Evolutionary conservation across 2,888 invertebrate species (phyloP), one percentile per base, ranked within the genome.

Genomic region (Aleiodes leptofemur): DNA sequence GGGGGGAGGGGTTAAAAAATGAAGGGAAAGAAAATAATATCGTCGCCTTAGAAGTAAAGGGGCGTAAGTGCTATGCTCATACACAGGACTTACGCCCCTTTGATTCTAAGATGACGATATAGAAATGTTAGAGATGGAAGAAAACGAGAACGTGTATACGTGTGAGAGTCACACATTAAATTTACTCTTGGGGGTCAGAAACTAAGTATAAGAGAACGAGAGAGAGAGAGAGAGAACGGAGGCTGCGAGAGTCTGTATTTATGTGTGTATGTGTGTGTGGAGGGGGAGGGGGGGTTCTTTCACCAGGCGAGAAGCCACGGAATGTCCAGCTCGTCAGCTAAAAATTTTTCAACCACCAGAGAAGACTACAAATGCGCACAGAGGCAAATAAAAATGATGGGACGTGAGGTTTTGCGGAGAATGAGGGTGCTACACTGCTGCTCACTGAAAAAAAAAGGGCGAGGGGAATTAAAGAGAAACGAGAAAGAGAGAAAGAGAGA

Each of bases 251-350:
- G 1, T 29, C 1, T 31, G 48, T 23, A 23, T 23, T 23, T 23
- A 23, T 23, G 2, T 23, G 23, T 23, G 71, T 70, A 31, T 0
- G 43, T 34, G 13, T 53, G 53, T 53, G 34, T 55, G 13, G 23
- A 23, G 23, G 23, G 23, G 23, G 23, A 2, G 23, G 2, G 23
- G 23, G 23, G 55, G 23, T 16, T 55, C 38, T 70, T 61, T 34
- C 64, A 16, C 64, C 48, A 53, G 56, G 70, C 70, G 71, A 75
- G 68, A 75, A 75, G 68, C 75, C 75, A 75, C 71, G 61, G 66
- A 75, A 75, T 75, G 57, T 71, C 66, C 64, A 48, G 64, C 64
- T 64, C 64, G 64, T 64, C 64, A 64, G 64, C 64, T 43, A 64
- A 64, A 64, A 64, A 43, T 64, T 64, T 64, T 64, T 48, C 48